Base-by-base conservation (phyloP, 2,797 vertebrate genomes). In the Carcharodon carcharias region DNA sequence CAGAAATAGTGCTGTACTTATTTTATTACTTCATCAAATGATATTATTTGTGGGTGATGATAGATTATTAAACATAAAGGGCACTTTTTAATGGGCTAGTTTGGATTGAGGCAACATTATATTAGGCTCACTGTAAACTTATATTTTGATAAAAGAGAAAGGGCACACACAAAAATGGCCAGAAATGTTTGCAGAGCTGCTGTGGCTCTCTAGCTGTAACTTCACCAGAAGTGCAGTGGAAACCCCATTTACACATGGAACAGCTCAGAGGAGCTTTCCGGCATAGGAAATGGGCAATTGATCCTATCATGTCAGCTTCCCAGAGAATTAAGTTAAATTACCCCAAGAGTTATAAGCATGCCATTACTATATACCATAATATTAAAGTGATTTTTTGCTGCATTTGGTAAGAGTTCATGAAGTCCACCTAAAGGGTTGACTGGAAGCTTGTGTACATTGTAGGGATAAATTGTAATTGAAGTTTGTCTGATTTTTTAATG, bases 1-100 rank as follows among this genome's bases (percentile, higher is more conserved):
- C 5, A 77, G 69, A 35, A 95, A 21, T 58, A 95, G 28, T 69
- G 54, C 4, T 73, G 56, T 95, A 21, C 40, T 63, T 73, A 56
- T 73, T 73, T 95, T 73, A 95, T 95, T 31, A 50, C 28, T 77
- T 95, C 65, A 95, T n/a, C 45, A 28, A 95, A 54, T 77, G 2
- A 77, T 16, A 77, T 40, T 77, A 69, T 73, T 95, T 73, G 5
- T 58, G 23, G 63, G 26, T 67, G 26, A 93, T 67, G 61, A 45
- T 93, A 67, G n/a, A n/a, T 91, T 93, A 93, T 28, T 73, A 77
- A 35, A 58, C 69, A 65, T 50, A 95, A 73, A 21, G 28, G 16
- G 63, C 18, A 92, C 28, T 16, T 88, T 91, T 35, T 92, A 92
- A 63, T 85, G 31, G 35, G 69, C 3, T 28, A 2, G 26, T 71